These are phyloP conservation scores for Orestias chungarensis DNA, from an alignment of 2,797 vertebrate genomes.

Conservation along the genomic window DNA sequence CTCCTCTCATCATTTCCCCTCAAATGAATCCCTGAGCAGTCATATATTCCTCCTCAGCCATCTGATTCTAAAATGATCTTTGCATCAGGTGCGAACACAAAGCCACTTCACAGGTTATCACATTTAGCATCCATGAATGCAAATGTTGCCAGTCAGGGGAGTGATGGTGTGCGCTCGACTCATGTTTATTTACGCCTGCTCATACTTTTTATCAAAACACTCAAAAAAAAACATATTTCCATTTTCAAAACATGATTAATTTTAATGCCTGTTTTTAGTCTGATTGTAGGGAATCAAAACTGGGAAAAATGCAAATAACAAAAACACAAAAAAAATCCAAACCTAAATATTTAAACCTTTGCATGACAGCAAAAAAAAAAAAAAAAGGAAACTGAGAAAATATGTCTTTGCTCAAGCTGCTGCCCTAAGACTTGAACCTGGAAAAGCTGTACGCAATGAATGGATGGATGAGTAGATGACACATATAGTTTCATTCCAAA, in stretches of 20 bases:
- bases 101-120: constrained; percentile 60
- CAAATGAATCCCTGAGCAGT: constrained; percentile 40
- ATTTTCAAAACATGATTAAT: constrained; percentile 25
- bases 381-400: not conserved
- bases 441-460: no score
- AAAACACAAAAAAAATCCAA: not conserved
- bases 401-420: no score
- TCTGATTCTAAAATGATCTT: constrained; percentile 51
- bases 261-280: constrained; percentile 30
- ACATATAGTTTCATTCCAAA: not conserved
- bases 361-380: not conserved
- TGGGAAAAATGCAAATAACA: not conserved
- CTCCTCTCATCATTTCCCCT: constrained; percentile 41
- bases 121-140: constrained; percentile 54
- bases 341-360: not conserved
- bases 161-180: constrained; percentile 20
- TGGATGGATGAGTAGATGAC: not conserved
- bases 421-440: no score
- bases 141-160: constrained; percentile 49
- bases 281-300: constrained; percentile 28
- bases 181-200: constrained; percentile 55
- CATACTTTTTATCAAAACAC: constrained; percentile 36
- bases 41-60: constrained; percentile 45
- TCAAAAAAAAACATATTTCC: constrained; percentile 37
- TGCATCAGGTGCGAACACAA: constrained; percentile 50